Evolutionary conservation across 2,797 vertebrate species (phyloP).

Genomic region (Alfaro cultratus): DNA sequence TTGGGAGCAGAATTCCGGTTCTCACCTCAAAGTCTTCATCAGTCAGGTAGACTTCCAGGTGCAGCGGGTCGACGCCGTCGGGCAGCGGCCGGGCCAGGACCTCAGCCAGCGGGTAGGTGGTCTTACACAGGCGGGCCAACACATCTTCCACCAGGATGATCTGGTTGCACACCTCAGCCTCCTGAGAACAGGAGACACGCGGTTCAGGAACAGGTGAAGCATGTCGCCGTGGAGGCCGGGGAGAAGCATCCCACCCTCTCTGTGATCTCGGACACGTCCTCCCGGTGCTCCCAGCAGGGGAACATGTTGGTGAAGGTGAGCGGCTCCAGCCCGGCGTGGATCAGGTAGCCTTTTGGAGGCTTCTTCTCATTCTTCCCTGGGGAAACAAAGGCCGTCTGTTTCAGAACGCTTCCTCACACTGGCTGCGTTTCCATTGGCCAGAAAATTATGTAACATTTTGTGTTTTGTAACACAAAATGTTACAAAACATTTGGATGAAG

Average conservation of each 20-base stretch:
- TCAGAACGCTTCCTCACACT: not conserved
- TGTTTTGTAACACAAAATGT: no score
- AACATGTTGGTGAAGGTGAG: constrained; percentile 99
- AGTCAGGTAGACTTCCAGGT: constrained; percentile 95
- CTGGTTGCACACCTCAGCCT: constrained; percentile 93
- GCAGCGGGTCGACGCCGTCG: constrained; percentile 93
- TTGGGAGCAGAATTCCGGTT: not conserved
- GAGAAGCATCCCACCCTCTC: constrained; percentile 84
- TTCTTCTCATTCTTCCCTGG: constrained; percentile 93
- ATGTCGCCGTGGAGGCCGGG: not conserved
- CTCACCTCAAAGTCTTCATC: constrained; percentile 94
- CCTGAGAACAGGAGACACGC: constrained; percentile 74
- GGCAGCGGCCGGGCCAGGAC: constrained; percentile 92
- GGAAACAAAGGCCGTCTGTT: not conserved
- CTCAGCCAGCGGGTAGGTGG: constrained; percentile 88
- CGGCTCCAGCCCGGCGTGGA: constrained; percentile 96
- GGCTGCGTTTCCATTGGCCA: no score
- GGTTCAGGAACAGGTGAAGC: not conserved
- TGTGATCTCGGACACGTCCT: constrained; percentile 96
- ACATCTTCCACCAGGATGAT: constrained; percentile 98
- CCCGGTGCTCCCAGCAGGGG: constrained; percentile 97
- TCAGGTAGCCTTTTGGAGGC: constrained; percentile 94
- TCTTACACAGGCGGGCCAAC: constrained; percentile 91
- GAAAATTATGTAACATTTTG: no score
- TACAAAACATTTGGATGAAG: no score